Evolutionary conservation across 1,140 invertebrate genomes (phyloP), one percentile per base, ranked within the genome.

Genomic region (Cardiocondyla obscurior): DNA sequence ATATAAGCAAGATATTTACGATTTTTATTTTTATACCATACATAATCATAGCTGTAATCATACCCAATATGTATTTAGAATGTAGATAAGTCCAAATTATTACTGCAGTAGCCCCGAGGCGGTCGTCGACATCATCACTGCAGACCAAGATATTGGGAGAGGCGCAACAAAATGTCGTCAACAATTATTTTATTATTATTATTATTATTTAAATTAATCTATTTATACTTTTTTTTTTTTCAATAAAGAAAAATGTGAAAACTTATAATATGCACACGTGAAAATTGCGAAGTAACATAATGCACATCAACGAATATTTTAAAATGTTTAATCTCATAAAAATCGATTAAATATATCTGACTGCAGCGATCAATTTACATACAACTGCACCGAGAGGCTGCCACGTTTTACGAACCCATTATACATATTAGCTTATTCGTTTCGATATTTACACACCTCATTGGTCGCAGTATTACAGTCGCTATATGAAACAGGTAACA

Each of bases 381-480:
- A n/a, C 44, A 44, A 65, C 22, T 64, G 19, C 60, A 42, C 22
- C 36, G 33, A 69, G 44, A 67, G 30, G 30, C 6, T 69, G 28
- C 46, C 14, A 67, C 3, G 6, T 51, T 67, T 69, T n/a, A 33
- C n/a, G 8, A 67, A 49, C n/a, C 28, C 58, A 42, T 8, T 10
- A 10, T 36, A 39, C 12, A 62, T 42, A 51, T n/a, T 69, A 67
- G 28, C 33, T 51, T 33, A 51, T 33, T 33, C 28, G 28, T 0
- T 69, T 69, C 16, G n/a, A 67, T 67, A 85, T 86, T 60, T 85
- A 86, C 84, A 86, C 19, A 33, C 16, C 14, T 64, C 57, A 64
- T 76, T 76, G 73, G 57, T 76, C 58, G 42, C 42, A 36, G 14
- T 76, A 49, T 30, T n/a, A 69, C 25, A 46, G n/a, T 46, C 14